Percentiles rank a stretch among this genome's conserved stretches.
These are phyloP conservation scores for Acleris emargana DNA, from an alignment of 2,888 invertebrate species.

Conservation along the genomic window DNA sequence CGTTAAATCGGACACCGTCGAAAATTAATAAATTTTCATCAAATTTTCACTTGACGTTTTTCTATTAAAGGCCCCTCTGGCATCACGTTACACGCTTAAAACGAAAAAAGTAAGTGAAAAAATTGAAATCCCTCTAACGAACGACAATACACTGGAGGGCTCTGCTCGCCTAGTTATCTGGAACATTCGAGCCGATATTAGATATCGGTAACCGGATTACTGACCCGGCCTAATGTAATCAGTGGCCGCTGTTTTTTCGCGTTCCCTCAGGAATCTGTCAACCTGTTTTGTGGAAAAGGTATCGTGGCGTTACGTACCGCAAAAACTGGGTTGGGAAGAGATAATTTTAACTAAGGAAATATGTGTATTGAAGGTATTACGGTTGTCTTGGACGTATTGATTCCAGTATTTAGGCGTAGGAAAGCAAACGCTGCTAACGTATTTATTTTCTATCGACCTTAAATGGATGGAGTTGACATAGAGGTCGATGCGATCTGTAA, in stretches of 20 bases:
- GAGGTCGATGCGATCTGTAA: too few species aligned
- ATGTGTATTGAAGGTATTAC: too few species aligned
- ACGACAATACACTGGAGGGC: constrained; percentile 76
- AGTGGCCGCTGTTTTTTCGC: constrained; percentile 69
- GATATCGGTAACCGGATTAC: constrained; percentile 82
- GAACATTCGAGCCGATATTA: constrained; percentile 73
- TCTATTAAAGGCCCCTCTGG: constrained; percentile 76
- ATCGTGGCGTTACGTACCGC: constrained; percentile 7
- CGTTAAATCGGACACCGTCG: constrained; percentile 49
- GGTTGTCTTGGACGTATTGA: too few species aligned
- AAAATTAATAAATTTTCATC: constrained; percentile 67
- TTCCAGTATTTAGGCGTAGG: too few species aligned
- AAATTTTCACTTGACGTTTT: constrained; percentile 64
- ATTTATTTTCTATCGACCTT: too few species aligned
- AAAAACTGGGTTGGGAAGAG: background rate
- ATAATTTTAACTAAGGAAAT: background rate
- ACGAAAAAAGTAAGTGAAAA: constrained; percentile 60
- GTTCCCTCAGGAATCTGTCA: constrained; percentile 57
- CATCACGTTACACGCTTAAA: constrained; percentile 75
- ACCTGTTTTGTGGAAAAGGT: constrained; percentile 50
- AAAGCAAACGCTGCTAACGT: too few species aligned
- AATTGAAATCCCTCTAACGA: constrained; percentile 81
- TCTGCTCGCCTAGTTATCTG: constrained; percentile 72
- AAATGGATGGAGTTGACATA: too few species aligned
- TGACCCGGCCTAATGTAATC: constrained; percentile 82